Base-by-base conservation (phyloP, 2,888 invertebrate species). In the Chrysolina haemoptera region DNA sequence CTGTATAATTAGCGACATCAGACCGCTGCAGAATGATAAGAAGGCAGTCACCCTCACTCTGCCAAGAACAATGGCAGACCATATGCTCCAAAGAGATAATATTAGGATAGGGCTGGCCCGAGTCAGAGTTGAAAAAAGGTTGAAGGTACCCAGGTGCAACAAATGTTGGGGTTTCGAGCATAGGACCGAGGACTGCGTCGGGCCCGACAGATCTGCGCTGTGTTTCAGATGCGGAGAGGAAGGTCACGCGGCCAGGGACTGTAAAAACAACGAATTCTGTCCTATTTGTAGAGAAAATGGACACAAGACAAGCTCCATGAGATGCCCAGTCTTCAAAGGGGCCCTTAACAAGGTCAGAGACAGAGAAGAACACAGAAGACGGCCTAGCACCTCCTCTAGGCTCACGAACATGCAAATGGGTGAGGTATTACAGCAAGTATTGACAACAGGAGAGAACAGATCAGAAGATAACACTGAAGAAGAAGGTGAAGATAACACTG, bases 101-200 rank as follows among this genome's bases (percentile, higher is more conserved):
- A 20, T 27, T 12, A 11, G 22, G 12, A 59, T 27, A 20, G 59
- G 59, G 6, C 20, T 59, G 14, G 11, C 27, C 12, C 22, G 59
- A 59, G 20, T 11, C 20, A 22, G 14, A 12, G 35, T 59, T 11
- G 59, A 59, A 22, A 18, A 35, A n/a, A 59, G 22, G 35, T n/a
- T 59, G n/a, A 59, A 22, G 14, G 10, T 59, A 22, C 20, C 22
- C 20, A 20, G 20, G 14, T 59, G 59, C 27, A 22, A 22, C 27
- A 59, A 20, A 22, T 59, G 59, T 27, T 59, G 59, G 59, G 59
- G 27, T 12, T 59, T 27, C 9, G 59, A 59, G 11, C 59, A 59
- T n/a, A 20, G 20, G 9, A 18, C 11, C 6, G 27, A 22, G 27
- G 27, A 59, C 1, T 59, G 59, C 59, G 20, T 6, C 9, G 59